A percentile compares a stretch with the other conserved stretches of the same genome.
phyloP scores from a whole-genome alignment of 2,888 invertebrate species.

The Eupithecia dodoneata region DNA sequence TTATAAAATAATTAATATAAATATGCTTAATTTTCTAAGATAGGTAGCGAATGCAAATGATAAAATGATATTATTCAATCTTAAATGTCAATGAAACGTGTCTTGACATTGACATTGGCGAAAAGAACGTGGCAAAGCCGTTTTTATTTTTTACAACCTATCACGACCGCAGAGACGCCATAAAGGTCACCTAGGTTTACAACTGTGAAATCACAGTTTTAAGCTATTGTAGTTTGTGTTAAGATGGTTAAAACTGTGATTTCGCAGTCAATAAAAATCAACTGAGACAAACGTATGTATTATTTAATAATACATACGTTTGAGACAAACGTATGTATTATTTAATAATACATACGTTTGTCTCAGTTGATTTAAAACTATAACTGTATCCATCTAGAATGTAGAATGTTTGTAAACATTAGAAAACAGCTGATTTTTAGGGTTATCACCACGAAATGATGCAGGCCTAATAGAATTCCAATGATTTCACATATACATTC shows the following conservation, averaged over 20 bases:
- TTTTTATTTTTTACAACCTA: conserved; percentile 26
- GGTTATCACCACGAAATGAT: no score
- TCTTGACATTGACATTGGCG: conserved; percentile 42
- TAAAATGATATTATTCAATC: not conserved
- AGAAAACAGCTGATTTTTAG: no score
- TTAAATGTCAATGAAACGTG: conserved; percentile 20
- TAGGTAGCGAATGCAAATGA: not conserved
- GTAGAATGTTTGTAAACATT: no score
- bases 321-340: not conserved
- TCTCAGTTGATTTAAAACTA: not conserved
- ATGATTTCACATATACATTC: no score
- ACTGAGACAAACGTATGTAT: no score
- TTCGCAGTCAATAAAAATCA: no score
- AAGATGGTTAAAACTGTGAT: no score
- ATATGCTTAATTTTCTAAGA: not conserved
- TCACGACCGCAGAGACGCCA: conserved; percentile 1
- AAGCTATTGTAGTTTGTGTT: not conserved
- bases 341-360: not conserved
- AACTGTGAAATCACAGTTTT: not conserved
- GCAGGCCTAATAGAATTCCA: no score
- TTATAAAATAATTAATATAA: not conserved
- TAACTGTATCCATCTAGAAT: no score
- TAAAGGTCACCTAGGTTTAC: conserved; percentile 21
- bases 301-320: not conserved
- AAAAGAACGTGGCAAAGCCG: conserved; percentile 26